These are phyloP conservation scores for Paracentrotus lividus DNA, from an alignment of 53 echinoderm and acorn worm genomes.

Conservation along the genomic window DNA sequence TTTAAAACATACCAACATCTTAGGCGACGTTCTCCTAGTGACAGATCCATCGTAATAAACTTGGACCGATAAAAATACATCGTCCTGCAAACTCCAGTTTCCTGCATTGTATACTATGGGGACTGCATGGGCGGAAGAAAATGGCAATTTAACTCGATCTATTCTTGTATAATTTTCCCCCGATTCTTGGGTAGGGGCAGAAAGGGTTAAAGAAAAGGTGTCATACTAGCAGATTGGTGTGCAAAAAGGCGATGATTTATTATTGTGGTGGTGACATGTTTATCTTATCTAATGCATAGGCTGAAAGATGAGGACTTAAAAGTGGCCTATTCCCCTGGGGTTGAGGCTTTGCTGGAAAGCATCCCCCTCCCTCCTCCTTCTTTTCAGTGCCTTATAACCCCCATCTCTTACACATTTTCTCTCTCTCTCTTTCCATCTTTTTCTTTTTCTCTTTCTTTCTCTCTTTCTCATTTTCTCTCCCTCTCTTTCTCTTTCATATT, in stretches of 20 bases:
- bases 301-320: conserved; percentile 61
- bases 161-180: conserved; percentile 20
- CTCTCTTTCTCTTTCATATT: background rate
- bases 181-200: background rate
- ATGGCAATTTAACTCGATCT: conserved; percentile 20
- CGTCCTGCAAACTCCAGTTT: background rate
- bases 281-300: conserved; percentile 64
- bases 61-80: background rate
- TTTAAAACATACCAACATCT: background rate
- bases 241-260: conserved; percentile 29
- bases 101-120: background rate
- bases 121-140: conserved; percentile 16
- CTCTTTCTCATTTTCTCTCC: background rate
- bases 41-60: background rate
- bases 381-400: no score
- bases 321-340: conserved; percentile 38
- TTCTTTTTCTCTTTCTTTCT: no score
- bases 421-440: background rate
- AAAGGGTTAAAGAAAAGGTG: conserved; percentile 31
- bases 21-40: background rate
- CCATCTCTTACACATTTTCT: background rate
- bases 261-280: conserved; percentile 64
- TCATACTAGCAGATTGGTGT: background rate
- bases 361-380: background rate
- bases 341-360: conserved; percentile 7